Conservation (phyloP, 1,140 invertebrate species). For the Caenorhabditis inopinata region DNA sequence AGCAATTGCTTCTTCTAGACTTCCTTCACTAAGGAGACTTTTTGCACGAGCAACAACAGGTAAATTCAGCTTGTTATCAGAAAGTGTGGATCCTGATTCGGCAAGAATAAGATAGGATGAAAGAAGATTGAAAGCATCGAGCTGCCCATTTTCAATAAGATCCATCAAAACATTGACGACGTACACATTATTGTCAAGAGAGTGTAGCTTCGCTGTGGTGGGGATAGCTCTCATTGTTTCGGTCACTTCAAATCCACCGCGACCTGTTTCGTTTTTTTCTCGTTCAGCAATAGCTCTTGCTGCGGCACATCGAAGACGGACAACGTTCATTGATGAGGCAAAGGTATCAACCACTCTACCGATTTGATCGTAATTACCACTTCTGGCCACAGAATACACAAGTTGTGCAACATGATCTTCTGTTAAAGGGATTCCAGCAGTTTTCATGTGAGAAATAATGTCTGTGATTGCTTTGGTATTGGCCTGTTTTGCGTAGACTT, state of each 20-base stretch:
- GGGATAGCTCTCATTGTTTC: not conserved
- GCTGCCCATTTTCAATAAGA: slow-evolving; percentile 7
- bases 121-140: not conserved
- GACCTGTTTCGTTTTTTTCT: not conserved
- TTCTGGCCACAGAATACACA: not conserved
- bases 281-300: slow-evolving; percentile 10
- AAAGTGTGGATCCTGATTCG: not conserved
- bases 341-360: not conserved
- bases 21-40: slow-evolving; percentile 14
- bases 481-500: not conserved
- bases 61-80: not conserved
- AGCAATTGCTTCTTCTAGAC: not conserved
- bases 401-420: slow-evolving; percentile 16
- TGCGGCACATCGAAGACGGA: not conserved
- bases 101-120: not conserved
- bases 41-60: not conserved
- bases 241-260: not conserved
- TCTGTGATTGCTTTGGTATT: slow-evolving; percentile 3
- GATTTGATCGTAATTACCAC: not conserved
- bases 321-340: not conserved
- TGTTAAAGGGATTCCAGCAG: not conserved
- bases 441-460: slow-evolving; percentile 6
- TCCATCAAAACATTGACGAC: slow-evolving; percentile 14
- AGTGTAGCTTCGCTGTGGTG: not conserved
- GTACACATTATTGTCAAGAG: not conserved